A percentile compares a stretch with the other conserved stretches of the same genome.
These are phyloP conservation scores for Psix sp. DNA, from an alignment of 1,140 invertebrate genomes.

Conservation along the genomic window DNA sequence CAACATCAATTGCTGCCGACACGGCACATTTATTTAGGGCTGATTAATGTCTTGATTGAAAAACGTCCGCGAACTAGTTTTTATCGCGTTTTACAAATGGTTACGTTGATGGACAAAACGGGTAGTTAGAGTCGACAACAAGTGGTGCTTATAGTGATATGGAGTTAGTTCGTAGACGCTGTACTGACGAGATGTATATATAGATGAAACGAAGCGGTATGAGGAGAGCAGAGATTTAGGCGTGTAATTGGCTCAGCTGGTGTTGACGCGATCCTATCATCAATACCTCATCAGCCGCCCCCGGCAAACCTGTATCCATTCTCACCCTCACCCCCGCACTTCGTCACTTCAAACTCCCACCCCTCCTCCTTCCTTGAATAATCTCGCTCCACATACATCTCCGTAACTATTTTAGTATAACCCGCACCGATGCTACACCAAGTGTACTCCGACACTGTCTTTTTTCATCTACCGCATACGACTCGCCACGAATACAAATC, in stretches of 20 bases:
- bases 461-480: constrained; percentile 27
- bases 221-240: constrained; percentile 70
- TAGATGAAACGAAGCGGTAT: constrained; percentile 36
- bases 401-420: constrained; percentile 39
- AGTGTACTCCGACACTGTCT: constrained; percentile 14
- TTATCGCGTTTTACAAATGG: constrained; percentile 36
- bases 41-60: constrained; percentile 29
- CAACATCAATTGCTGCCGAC: constrained; percentile 16
- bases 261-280: constrained; percentile 78
- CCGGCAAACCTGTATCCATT: constrained; percentile 74
- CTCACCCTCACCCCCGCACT: constrained; percentile 34
- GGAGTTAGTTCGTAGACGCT: constrained; percentile 48
- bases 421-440: constrained; percentile 12
- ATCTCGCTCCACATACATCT: constrained; percentile 36
- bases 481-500: constrained; percentile 64
- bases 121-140: constrained; percentile 50
- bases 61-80: constrained; percentile 27
- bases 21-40: constrained; percentile 31
- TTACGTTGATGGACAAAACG: constrained; percentile 50
- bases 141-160: constrained; percentile 42
- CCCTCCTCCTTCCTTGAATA: constrained; percentile 29
- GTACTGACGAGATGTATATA: constrained; percentile 50
- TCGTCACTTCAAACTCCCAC: constrained; percentile 28
- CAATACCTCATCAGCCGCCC: constrained; percentile 77
- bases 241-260: constrained; percentile 78